Percentiles rank a stretch among this genome's conserved stretches.
These are phyloP conservation scores for Thomomys bottae DNA, from an alignment of 2,113 vertebrate genomes.

Conservation along the genomic window DNA sequence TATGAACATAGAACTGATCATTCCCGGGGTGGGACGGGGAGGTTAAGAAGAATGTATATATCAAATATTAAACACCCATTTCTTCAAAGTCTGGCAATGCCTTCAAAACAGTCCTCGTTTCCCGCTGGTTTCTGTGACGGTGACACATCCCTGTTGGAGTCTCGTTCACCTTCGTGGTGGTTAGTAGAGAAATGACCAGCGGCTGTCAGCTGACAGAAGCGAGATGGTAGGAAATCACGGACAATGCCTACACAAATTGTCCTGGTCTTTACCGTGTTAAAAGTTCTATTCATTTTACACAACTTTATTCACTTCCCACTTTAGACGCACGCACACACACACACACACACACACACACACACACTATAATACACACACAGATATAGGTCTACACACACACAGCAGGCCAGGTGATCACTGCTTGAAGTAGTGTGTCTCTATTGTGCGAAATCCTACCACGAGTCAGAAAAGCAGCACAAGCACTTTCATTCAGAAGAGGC, in stretches of 20 bases:
- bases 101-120: not conserved
- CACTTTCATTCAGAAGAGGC: not conserved
- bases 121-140: not conserved
- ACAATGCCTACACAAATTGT: not conserved
- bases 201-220: not conserved
- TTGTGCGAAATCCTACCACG: not conserved
- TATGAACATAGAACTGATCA: not conserved
- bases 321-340: not conserved
- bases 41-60: not conserved
- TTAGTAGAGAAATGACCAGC: not conserved
- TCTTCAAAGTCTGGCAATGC: not conserved
- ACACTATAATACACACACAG: too few species aligned
- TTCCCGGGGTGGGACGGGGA: too few species aligned
- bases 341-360: too few species aligned
- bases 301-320: not conserved
- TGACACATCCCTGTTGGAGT: not conserved
- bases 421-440: not conserved
- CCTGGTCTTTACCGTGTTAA: not conserved
- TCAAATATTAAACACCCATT: constrained; percentile 3
- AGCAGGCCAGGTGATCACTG: not conserved
- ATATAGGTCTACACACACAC: not conserved
- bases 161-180: not conserved
- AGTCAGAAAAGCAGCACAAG: not conserved
- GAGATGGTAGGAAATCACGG: not conserved
- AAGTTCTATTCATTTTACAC: not conserved